Evolutionary conservation across 2,888 invertebrate genomes (phyloP).

Genomic region (Orchestes rusci): DNA sequence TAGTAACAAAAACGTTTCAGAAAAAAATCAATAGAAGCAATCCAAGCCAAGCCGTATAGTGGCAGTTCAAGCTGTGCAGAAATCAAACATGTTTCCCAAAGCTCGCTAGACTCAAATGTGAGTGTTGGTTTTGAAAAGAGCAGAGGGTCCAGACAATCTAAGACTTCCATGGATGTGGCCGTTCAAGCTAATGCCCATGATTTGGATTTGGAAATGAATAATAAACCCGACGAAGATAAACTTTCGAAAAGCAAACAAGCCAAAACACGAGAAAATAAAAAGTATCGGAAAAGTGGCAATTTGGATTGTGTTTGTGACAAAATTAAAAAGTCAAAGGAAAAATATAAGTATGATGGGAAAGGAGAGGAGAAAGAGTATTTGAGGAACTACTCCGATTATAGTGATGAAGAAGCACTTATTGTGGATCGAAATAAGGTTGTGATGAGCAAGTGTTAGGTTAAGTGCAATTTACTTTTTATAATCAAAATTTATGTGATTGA

Average conservation of each 20-base stretch:
- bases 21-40: no score
- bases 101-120: conserved; percentile 44
- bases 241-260: conserved; percentile 31
- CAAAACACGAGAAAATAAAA: conserved; percentile 35
- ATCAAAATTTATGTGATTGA: no score
- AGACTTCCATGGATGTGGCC: conserved; percentile 50
- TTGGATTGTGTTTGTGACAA: no score
- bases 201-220: conserved; percentile 35
- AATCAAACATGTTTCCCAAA: conserved; percentile 40
- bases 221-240: conserved; percentile 29
- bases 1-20: no score
- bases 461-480: no score
- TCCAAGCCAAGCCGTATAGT: no score
- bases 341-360: conserved; percentile 32
- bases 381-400: conserved; percentile 25
- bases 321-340: conserved; percentile 32
- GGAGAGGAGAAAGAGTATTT: conserved; percentile 30
- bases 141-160: conserved; percentile 43
- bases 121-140: conserved; percentile 40
- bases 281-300: conserved; percentile 23
- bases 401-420: conserved; percentile 25
- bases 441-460: no score
- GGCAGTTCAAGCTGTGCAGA: conserved; percentile 45
- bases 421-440: conserved; percentile 20
- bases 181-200: conserved; percentile 53